These are phyloP conservation scores for Pollimyrus isidori DNA, from an alignment of 2,113 vertebrate genomes.

Conservation along the genomic window DNA sequence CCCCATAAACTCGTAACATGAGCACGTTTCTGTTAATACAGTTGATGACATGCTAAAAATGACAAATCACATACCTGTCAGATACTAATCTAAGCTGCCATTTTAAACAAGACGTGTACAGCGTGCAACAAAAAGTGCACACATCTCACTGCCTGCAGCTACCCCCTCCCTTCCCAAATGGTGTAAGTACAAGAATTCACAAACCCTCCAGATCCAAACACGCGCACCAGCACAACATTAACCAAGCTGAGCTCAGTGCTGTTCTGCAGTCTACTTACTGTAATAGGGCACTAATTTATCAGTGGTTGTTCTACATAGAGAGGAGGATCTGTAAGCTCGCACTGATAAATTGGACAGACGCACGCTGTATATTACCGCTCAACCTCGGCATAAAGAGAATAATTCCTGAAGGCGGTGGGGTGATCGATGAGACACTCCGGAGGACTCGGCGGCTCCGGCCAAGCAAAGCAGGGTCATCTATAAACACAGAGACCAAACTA, in stretches of 20 bases:
- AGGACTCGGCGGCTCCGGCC: background rate
- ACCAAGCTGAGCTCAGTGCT: slow-evolving; percentile 7
- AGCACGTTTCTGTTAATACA: background rate
- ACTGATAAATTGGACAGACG: slow-evolving; percentile 35
- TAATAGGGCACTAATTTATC: slow-evolving; percentile 38
- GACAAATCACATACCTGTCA: background rate
- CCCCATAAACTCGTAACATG: background rate
- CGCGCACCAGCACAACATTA: slow-evolving; percentile 25
- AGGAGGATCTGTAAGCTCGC: slow-evolving; percentile 38
- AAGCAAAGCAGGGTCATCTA: background rate
- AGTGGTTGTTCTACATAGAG: slow-evolving; percentile 28
- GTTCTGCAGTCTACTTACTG: slow-evolving; percentile 31
- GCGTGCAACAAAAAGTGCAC: background rate
- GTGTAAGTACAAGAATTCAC: slow-evolving; percentile 18
- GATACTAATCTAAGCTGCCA: background rate
- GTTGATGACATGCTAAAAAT: background rate
- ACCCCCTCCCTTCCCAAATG: background rate
- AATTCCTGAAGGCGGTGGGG: slow-evolving; percentile 7
- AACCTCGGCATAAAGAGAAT: background rate
- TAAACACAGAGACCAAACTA: slow-evolving; percentile 9
- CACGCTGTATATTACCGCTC: slow-evolving; percentile 33
- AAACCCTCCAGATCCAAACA: slow-evolving; percentile 35
- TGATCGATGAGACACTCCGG: slow-evolving; percentile 6
- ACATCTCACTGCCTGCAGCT: background rate
- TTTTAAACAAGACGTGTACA: background rate